These are phyloP conservation scores for Sympetrum striolatum DNA, from an alignment of 2,888 invertebrate genomes.

Conservation along the genomic window DNA sequence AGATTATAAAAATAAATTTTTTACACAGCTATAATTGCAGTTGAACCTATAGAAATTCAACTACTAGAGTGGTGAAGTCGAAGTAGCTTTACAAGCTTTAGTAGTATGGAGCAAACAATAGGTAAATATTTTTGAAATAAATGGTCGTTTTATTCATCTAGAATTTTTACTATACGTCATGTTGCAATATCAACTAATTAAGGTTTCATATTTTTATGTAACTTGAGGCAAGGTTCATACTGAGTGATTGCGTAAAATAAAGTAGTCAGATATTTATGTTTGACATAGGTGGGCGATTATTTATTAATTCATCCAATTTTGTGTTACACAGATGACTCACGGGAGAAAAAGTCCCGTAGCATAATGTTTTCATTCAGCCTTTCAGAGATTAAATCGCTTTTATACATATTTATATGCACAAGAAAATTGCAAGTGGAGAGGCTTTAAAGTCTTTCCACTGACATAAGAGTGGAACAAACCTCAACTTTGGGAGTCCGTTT, in stretches of 20 bases:
- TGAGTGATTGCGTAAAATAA: background rate
- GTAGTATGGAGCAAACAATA: no score
- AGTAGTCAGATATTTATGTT: background rate
- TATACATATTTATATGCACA: background rate
- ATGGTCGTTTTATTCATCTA: no score
- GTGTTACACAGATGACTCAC: conserved; percentile 12
- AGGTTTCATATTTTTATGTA: no score
- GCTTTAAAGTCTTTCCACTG: background rate
- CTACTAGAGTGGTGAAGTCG: no score
- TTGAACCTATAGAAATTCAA: no score
- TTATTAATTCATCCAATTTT: conserved; percentile 30
- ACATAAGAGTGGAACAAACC: background rate
- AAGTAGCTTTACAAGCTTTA: no score
- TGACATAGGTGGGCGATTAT: conserved; percentile 25
- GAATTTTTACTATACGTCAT: no score
- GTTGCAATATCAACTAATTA: no score
- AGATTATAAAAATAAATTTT: no score
- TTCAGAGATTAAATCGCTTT: conserved; percentile 26
- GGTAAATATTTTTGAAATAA: no score
- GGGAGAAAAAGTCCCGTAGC: conserved; percentile 21
- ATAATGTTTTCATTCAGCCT: conserved; percentile 28
- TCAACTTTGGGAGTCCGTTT: background rate
- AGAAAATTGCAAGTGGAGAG: background rate
- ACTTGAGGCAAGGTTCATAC: no score
- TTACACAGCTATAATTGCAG: no score